Percentiles rank a stretch among this genome's conserved stretches.
Evolutionary conservation across 2,113 vertebrate genomes (phyloP).

Genomic region (Genyomyrus donnyi): DNA sequence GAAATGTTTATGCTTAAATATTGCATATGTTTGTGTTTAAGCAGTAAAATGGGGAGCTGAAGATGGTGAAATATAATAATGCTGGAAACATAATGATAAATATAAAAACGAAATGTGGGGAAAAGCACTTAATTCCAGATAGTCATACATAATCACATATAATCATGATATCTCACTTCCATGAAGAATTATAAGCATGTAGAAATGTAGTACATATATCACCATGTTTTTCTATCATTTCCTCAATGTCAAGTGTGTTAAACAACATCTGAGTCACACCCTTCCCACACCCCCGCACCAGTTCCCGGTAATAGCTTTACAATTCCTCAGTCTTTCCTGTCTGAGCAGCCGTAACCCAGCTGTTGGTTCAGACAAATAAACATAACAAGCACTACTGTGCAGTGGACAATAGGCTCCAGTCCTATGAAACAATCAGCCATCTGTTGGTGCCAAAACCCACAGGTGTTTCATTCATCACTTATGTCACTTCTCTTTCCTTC

Average conservation of each 20-base stretch:
- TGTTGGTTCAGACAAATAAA: slow-evolving; percentile 17
- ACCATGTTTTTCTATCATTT: neutral
- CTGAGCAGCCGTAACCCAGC: neutral
- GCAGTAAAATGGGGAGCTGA: neutral
- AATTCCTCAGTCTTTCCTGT: neutral
- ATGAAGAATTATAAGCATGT: neutral
- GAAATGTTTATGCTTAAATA: neutral
- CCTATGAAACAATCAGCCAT: slow-evolving; percentile 1
- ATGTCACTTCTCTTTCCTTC: neutral
- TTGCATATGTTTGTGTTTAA: neutral
- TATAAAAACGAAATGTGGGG: neutral
- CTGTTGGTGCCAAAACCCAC: slow-evolving; percentile 2
- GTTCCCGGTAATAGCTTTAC: neutral
- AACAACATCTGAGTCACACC: neutral
- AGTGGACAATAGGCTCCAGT: slow-evolving; percentile 7
- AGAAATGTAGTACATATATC: neutral
- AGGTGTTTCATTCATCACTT: neutral
- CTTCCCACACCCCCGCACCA: neutral
- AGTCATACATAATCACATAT: neutral
- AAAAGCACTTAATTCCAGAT: neutral
- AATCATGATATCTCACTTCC: neutral
- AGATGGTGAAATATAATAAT: neutral
- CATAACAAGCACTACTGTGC: neutral
- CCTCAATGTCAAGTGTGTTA: neutral
- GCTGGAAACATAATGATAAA: neutral